Evolutionary conservation across 2,888 invertebrate species (phyloP).

Genomic region (Hipparchia semele): DNA sequence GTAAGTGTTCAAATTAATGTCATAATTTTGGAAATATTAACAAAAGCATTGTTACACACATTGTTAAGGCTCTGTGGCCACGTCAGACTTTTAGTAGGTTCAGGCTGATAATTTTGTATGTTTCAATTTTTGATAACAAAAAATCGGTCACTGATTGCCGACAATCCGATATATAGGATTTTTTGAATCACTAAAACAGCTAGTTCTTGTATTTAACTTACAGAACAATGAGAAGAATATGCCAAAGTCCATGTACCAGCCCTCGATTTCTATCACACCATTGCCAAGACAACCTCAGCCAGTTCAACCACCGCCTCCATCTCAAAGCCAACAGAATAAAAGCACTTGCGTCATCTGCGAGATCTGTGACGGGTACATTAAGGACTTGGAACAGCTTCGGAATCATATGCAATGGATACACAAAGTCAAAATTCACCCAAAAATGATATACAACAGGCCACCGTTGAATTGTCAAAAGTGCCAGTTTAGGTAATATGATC

Average conservation of each 20-base stretch:
- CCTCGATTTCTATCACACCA: constrained; percentile 93
- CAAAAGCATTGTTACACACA: too few relatives aligned
- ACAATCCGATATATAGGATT: too few relatives aligned
- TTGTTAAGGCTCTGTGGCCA: too few relatives aligned
- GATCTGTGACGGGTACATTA: constrained; percentile 98
- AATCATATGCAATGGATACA: constrained; percentile 99
- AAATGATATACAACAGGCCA: constrained; percentile 97
- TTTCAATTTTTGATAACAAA: too few relatives aligned
- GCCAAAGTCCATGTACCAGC: constrained; percentile 82
- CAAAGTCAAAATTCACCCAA: constrained; percentile 97
- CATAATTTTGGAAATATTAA: too few relatives aligned
- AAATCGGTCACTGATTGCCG: too few relatives aligned
- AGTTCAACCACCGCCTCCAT: constrained; percentile 51
- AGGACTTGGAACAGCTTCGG: constrained; percentile 95
- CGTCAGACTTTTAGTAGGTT: too few relatives aligned
- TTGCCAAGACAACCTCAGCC: constrained; percentile 84
- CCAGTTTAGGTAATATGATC: constrained; percentile 84
- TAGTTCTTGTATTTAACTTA: constrained; percentile 23
- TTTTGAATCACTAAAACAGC: too few relatives aligned
- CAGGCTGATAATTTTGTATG: too few relatives aligned
- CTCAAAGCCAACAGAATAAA: constrained; percentile 80
- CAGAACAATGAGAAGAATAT: constrained; percentile 56
- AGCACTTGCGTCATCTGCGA: constrained; percentile 96
- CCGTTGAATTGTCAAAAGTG: constrained; percentile 98
- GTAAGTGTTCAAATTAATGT: constrained; percentile 21